Evolutionary conservation across 2,113 vertebrate species (phyloP), one percentile per base, ranked within the genome.

Genomic region (Hucho hucho): DNA sequence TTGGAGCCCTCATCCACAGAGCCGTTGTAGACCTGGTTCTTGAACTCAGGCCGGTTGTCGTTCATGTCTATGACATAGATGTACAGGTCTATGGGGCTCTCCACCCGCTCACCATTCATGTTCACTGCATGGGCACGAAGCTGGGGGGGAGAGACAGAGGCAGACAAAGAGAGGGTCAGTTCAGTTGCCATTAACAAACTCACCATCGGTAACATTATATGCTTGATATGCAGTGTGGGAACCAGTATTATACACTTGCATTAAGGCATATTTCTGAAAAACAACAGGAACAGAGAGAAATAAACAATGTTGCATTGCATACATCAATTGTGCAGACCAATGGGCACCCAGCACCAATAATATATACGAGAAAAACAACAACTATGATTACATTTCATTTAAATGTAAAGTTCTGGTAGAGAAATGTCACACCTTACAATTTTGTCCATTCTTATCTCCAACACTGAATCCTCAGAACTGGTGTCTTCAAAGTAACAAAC

Each of bases 1-100:
- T 97, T 98, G 32, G 97, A 96, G 78, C 96, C 95, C 90, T 99
- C 97, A 53, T 96, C 95, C 93, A 98, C 97, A 0, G 96, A 98
- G 71, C 97, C 97, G 2, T 98, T 99, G 90, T 97, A 98, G 70
- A 98, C 94, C 90, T 97, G 96, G 90, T 96, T 97, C 84, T 95
- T 87, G 86, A 99, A 99, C 84, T 99, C 96, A 0, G 97, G 97
- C 2, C 97, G 92, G 93, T 99, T 99, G 93, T 99, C 97, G 0
- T 99, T 99, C 97, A 99, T 99, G 89, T 99, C 97, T 59, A 99
- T 99, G 82, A 99, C 97, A 0, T 97, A 98, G 92, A 98, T 98
- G 88, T 98, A 98, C 70, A 99, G 94, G 89, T 99, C 97, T n/a
- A 99, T 98, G 22, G 97, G 97, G 83, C 98, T 98, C 92, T 99